Percentiles rank a stretch among this genome's conserved stretches.
Conservation (phyloP, 2,888 invertebrate genomes). For the Carcina quercana region DNA sequence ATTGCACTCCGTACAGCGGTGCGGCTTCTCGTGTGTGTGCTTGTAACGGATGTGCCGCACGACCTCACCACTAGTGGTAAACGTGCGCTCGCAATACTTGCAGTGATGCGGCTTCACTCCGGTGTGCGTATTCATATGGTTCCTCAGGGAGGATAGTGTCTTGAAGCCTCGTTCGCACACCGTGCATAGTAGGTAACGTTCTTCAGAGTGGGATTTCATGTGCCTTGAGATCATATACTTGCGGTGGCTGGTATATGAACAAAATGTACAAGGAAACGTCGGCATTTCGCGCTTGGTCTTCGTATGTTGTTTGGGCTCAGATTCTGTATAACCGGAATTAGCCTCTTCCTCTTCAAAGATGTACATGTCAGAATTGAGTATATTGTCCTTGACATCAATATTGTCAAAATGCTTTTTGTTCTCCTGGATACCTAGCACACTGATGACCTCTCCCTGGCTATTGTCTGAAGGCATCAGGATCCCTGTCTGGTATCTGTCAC, state of each 20-base stretch:
- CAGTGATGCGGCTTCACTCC: conserved; percentile 94
- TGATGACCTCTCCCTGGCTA: conserved; percentile 87
- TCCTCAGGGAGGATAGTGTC: conserved; percentile 91
- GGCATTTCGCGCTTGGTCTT: conserved; percentile 58
- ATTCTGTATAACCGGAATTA: too few relatives aligned
- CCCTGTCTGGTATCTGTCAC: conserved; percentile 84
- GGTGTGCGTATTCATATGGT: conserved; percentile 97
- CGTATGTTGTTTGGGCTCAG: conserved; percentile 62
- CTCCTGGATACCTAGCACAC: conserved; percentile 89
- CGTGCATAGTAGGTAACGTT: conserved; percentile 93
- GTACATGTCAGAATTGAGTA: conserved; percentile 74
- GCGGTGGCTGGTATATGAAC: conserved; percentile 93
- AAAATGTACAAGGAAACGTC: conserved; percentile 87
- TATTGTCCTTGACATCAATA: conserved; percentile 51
- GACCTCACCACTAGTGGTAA: conserved; percentile 84
- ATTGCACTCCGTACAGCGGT: conserved; percentile 96
- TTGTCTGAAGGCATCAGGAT: conserved; percentile 88
- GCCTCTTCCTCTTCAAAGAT: conserved; percentile 82
- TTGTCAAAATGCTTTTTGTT: conserved; percentile 73
- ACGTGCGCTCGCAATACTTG: conserved; percentile 90
- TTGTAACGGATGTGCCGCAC: conserved; percentile 96
- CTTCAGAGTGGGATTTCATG: conserved; percentile 96
- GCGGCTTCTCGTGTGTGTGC: conserved; percentile 98
- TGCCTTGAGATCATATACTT: conserved; percentile 86
- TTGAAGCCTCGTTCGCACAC: conserved; percentile 97